These are phyloP conservation scores for Cerastoderma edule DNA, from an alignment of 2,888 invertebrate genomes.

Conservation along the genomic window DNA sequence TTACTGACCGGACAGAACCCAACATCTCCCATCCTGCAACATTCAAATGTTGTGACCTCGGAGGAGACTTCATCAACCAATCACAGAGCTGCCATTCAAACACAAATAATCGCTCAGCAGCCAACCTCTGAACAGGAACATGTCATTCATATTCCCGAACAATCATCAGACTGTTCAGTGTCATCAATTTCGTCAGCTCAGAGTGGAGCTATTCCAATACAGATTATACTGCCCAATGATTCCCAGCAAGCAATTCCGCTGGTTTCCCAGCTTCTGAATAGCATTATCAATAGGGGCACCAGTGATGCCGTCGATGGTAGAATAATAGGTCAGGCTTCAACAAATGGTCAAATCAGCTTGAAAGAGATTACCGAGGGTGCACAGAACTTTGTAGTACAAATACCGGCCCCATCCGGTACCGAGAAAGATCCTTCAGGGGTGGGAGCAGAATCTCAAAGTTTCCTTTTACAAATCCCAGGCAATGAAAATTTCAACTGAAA, in stretches of 20 bases:
- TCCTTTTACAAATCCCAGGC: slow-evolving; percentile 57
- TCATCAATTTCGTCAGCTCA: slow-evolving; percentile 27
- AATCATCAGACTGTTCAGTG: slow-evolving; percentile 22
- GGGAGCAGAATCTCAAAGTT: slow-evolving; percentile 48
- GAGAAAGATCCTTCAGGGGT: slow-evolving; percentile 35
- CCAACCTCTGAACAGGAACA: slow-evolving; percentile 24
- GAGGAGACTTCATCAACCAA: not conserved
- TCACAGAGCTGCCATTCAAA: slow-evolving; percentile 3
- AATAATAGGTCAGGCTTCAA: slow-evolving; percentile 11
- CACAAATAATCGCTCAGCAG: slow-evolving; percentile 27
- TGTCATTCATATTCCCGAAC: slow-evolving; percentile 44
- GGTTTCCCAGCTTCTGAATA: slow-evolving; percentile 56
- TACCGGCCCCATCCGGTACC: slow-evolving; percentile 50
- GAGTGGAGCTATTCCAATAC: slow-evolving; percentile 56
- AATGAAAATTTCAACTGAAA: slow-evolving; percentile 30
- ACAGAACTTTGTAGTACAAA: slow-evolving; percentile 58
- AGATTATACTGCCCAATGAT: slow-evolving; percentile 58
- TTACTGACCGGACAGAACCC: slow-evolving; percentile 51
- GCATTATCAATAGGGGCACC: slow-evolving; percentile 37
- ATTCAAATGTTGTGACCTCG: slow-evolving; percentile 9
- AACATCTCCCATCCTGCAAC: slow-evolving; percentile 28
- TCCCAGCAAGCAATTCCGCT: slow-evolving; percentile 56
- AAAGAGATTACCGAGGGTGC: slow-evolving; percentile 18
- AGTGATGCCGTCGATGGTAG: slow-evolving; percentile 13
- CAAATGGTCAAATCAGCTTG: not conserved